These are phyloP conservation scores for Malurus alboscapulatus DNA, from an alignment of 2,113 vertebrate genomes.

Conservation along the genomic window DNA sequence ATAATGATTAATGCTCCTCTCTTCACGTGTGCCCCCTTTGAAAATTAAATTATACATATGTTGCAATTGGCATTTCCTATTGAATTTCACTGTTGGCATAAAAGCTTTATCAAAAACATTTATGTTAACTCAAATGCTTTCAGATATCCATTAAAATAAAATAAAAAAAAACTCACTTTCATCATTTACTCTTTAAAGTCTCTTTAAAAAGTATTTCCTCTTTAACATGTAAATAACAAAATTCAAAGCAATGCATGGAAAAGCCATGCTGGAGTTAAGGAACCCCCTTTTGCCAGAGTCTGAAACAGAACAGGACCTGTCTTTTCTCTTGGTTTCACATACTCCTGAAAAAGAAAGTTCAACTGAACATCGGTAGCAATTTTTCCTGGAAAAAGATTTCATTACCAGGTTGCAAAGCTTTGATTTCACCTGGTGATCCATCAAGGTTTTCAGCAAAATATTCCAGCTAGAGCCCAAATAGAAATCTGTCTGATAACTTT, in stretches of 20 bases:
- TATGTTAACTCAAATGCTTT: conserved; percentile 1
- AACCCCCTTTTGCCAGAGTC: neutral
- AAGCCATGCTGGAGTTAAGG: neutral
- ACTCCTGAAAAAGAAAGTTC: neutral
- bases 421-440: neutral
- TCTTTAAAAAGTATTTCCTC: conserved; percentile 23
- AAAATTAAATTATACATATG: neutral
- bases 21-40: neutral
- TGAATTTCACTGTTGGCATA: neutral
- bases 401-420: neutral
- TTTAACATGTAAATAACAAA: neutral
- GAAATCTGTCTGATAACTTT: neutral
- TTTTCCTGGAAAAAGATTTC: neutral
- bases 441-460: neutral
- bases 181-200: neutral
- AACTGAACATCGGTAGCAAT: neutral
- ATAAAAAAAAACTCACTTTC: neutral
- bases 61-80: neutral
- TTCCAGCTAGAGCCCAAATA: neutral
- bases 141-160: neutral
- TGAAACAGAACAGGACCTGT: accelerated
- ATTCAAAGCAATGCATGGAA: neutral
- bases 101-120: neutral
- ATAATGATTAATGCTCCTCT: neutral
- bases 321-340: neutral